phyloP scores from a whole-genome alignment of 2,888 invertebrate species.

The Pogonocherus hispidulus region DNA sequence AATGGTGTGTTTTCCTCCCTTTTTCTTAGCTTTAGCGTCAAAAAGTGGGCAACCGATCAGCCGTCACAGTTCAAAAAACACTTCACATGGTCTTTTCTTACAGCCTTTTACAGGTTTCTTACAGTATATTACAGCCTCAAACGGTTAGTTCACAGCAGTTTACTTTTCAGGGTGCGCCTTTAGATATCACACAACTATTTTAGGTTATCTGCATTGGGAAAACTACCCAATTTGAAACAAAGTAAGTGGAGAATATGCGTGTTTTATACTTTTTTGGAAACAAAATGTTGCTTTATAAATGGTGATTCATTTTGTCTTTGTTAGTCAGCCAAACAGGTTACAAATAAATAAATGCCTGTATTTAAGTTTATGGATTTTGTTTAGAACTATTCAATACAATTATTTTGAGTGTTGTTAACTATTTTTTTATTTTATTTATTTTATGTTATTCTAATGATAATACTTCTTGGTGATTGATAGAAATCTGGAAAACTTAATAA shows the following conservation, averaged over 20 bases:
- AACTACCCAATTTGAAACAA: background rate
- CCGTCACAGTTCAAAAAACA: slow-evolving; percentile 49
- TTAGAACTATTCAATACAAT: no score
- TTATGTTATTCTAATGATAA: no score
- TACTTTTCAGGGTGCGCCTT: slow-evolving; percentile 18
- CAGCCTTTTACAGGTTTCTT: slow-evolving; percentile 32
- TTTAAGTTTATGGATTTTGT: no score
- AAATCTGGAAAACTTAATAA: no score
- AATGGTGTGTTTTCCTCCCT: slow-evolving; percentile 38
- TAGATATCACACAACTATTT: background rate
- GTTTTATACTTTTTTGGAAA: background rate
- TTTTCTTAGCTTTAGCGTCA: slow-evolving; percentile 54
- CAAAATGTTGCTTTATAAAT: background rate
- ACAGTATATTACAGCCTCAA: slow-evolving; percentile 54
- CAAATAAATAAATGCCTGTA: background rate
- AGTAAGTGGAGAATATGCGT: background rate
- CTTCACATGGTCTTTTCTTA: slow-evolving; percentile 39
- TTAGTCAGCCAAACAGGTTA: background rate
- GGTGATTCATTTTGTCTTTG: background rate
- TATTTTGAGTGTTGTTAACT: no score
- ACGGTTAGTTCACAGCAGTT: slow-evolving; percentile 32
- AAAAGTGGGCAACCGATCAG: slow-evolving; percentile 51
- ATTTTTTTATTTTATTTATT: no score
- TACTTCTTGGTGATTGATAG: no score
- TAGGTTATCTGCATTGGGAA: background rate